These are phyloP conservation scores for Schizopygopsis malacanthus DNA, from an alignment of 2,797 vertebrate genomes.

Conservation along the genomic window DNA sequence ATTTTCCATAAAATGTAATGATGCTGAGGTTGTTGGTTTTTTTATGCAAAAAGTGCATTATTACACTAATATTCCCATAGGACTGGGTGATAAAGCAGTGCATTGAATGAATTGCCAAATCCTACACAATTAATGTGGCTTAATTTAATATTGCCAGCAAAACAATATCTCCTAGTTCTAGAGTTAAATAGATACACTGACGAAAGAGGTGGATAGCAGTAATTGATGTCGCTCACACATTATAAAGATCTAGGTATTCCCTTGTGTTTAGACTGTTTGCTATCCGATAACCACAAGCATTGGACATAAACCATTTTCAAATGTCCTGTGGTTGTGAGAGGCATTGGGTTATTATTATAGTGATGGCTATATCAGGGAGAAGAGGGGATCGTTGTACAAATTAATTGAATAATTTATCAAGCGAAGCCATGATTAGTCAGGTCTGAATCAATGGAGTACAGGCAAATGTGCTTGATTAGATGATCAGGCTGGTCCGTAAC, in stretches of 20 bases:
- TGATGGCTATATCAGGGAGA: slow-evolving; percentile 56
- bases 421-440: slow-evolving; percentile 55
- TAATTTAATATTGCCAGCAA: not conserved
- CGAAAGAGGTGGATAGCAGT: not conserved
- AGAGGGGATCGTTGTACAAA: slow-evolving; percentile 52
- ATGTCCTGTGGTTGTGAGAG: slow-evolving; percentile 31
- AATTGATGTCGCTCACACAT: slow-evolving; percentile 43
- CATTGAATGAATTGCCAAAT: not conserved
- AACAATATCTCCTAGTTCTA: slow-evolving; percentile 12
- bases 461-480: slow-evolving; percentile 48
- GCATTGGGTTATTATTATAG: slow-evolving; percentile 31
- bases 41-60: not conserved
- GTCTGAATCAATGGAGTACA: slow-evolving; percentile 47
- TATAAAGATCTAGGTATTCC: slow-evolving; percentile 46
- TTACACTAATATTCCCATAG: not conserved
- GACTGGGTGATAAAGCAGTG: not conserved
- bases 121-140: not conserved
- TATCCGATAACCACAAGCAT: slow-evolving; percentile 50
- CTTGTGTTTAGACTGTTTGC: slow-evolving; percentile 22
- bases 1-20: not conserved
- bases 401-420: slow-evolving; percentile 68
- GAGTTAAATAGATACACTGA: not conserved
- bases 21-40: not conserved
- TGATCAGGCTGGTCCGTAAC: slow-evolving; percentile 12
- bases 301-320: slow-evolving; percentile 49